Evolutionary conservation across 2,797 vertebrate species (phyloP).

Genomic region (Monodelphis domestica): DNA sequence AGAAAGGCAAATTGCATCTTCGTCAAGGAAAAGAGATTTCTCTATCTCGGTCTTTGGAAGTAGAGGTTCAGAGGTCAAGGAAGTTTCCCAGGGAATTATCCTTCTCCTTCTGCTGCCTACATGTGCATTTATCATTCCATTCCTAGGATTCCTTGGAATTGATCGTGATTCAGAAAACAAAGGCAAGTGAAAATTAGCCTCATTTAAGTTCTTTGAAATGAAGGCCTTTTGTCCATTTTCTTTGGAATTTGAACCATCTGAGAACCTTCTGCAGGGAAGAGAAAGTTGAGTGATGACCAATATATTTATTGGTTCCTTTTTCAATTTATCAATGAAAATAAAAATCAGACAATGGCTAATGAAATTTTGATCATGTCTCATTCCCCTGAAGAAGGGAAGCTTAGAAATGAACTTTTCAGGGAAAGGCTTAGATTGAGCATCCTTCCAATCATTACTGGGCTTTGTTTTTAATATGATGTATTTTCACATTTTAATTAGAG

Average conservation of each 20-base stretch:
- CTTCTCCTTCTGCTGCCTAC: conserved; percentile 1
- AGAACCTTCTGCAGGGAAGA: not conserved
- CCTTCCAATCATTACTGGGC: not conserved
- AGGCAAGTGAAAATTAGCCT: conserved; percentile 27
- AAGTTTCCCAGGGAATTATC: conserved; percentile 54
- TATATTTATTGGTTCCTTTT: not conserved
- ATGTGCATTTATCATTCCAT: not conserved
- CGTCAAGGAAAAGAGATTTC: conserved; percentile 19
- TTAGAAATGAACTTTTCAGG: not conserved
- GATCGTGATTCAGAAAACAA: conserved; percentile 26
- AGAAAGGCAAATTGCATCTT: conserved; percentile 18
- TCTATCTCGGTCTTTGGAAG: conserved; percentile 1
- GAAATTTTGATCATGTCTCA: conserved; percentile 14
- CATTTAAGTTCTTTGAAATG: conserved; percentile 23
- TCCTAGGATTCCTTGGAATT: conserved; percentile 7
- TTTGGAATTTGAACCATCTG: not conserved
- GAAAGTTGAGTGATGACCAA: not conserved
- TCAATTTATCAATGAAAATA: conserved; percentile 19
- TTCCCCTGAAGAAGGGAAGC: conserved; percentile 12
- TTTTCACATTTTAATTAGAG: conserved; percentile 44
- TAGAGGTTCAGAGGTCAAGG: not conserved
- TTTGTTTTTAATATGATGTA: conserved; percentile 22
- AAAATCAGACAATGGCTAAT: not conserved
- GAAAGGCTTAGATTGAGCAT: conserved; percentile 2
- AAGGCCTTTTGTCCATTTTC: not conserved